Conservation (phyloP, 2,113 vertebrate species). For the Craseonycteris thonglongyai region DNA sequence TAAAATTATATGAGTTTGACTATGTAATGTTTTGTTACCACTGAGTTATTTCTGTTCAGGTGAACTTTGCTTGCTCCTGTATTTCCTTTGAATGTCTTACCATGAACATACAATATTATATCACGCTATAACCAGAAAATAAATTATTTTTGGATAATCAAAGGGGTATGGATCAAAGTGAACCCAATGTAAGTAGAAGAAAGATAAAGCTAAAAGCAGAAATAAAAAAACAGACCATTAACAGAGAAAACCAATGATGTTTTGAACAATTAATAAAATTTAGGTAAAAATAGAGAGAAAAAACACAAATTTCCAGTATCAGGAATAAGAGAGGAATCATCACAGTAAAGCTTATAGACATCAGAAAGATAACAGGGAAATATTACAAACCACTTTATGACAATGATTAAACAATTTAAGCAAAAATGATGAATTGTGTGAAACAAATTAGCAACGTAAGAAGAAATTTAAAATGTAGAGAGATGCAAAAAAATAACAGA, state of each 20-base stretch:
- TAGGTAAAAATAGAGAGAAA: not conserved
- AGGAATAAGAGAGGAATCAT: not conserved
- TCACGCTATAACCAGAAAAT: not conserved
- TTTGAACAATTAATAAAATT: not conserved
- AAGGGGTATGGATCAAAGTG: not conserved
- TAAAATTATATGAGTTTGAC: not conserved
- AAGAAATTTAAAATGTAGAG: not conserved
- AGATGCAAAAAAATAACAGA: not conserved
- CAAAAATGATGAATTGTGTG: not conserved
- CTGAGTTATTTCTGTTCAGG: fast-evolving
- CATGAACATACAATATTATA: not conserved
- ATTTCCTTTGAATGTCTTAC: not conserved
- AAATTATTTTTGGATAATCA: not conserved
- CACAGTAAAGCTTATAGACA: not conserved
- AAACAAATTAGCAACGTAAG: not conserved
- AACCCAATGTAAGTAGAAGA: not conserved
- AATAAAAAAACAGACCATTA: not conserved
- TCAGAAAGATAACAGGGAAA: not conserved
- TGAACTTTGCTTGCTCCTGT: not conserved
- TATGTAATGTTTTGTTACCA: fast-evolving
- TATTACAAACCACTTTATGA: not conserved
- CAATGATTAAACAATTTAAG: not conserved
- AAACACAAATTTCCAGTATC: not conserved
- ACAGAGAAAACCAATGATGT: not conserved
- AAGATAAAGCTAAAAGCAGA: not conserved